Base-by-base conservation (phyloP, 2,797 vertebrate species). In the Dendrocincla tyrannina region DNA sequence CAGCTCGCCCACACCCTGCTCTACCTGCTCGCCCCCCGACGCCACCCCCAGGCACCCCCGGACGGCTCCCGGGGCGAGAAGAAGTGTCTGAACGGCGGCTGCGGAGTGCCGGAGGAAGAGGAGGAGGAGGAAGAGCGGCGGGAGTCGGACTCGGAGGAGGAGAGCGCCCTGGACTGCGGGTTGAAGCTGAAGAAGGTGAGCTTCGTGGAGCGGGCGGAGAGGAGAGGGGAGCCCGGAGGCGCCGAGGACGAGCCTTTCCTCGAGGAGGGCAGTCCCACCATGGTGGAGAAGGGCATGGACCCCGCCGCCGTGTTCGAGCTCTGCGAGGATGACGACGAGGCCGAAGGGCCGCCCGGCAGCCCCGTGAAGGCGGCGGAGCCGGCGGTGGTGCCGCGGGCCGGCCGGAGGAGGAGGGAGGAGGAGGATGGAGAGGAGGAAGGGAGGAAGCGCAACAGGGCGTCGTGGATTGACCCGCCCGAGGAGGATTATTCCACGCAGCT, bases 211-310 rank as follows among this genome's bases (percentile, higher is more conserved):
- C 99, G 98, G 88, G 98, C 98, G 10, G 98, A 98, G 28, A 98
- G 98, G 91, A 98, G 98, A 25, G 92, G 96, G 0, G 94, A 96
- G 23, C 98, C 97, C 2, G 89, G 97, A 1, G 93, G 97, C 4
- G 72, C 95, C 19, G 97, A 98, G 74, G 98, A 99, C 0, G 98
- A 98, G 83, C 98, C 97, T 39, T 98, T 99, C 95, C 92, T 99
- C 68, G 99, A 99, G 80, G 99, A 99, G 60, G 99, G 99, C 9
- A 99, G 99, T 94, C 99, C 99, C 93, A 99, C 99, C 17, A 98
- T 99, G 98, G 98, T 99, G 96, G 99, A 99, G 95, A 99, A 99
- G 50, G 99, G 99, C 88, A 98, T 99, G 98, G 99, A 99, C 95
- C 98, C 99, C 0, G 95, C 98, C 2, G 98, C 98, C 1, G 97